Conservation (phyloP, 2,888 invertebrate species). For the Limnephilus rhombicus region DNA sequence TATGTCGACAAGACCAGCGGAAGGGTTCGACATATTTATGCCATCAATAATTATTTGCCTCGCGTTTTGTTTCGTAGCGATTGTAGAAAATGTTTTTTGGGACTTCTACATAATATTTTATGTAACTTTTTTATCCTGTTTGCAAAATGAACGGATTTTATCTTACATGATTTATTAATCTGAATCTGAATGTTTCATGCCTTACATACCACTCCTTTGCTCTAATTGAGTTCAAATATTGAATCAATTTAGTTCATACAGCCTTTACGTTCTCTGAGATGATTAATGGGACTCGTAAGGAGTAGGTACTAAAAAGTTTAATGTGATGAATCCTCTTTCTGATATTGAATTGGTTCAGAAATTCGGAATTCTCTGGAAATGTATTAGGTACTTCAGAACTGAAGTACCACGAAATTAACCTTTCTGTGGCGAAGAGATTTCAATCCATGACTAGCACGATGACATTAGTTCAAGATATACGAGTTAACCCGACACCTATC, state of each 20-base stretch:
- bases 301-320: neutral
- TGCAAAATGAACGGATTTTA: neutral
- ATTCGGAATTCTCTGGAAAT: no score
- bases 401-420: neutral
- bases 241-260: neutral
- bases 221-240: neutral
- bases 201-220: neutral
- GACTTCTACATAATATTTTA: neutral
- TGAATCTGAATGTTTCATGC: neutral
- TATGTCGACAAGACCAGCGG: slow-evolving; percentile 10
- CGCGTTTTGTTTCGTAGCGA: neutral
- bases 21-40: neutral
- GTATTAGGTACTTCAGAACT: neutral
- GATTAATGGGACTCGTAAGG: neutral
- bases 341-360: neutral
- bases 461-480: neutral
- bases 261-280: neutral
- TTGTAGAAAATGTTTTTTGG: neutral
- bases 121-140: neutral
- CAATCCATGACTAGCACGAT: neutral
- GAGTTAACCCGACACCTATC: neutral
- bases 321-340: neutral
- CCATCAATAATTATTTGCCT: neutral
- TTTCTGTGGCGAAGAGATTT: neutral
- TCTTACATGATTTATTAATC: neutral